A percentile compares a stretch with the other conserved stretches of the same genome.
Evolutionary conservation across 2,888 invertebrate species (phyloP).

Genomic region (Caenorhabditis uteleia): DNA sequence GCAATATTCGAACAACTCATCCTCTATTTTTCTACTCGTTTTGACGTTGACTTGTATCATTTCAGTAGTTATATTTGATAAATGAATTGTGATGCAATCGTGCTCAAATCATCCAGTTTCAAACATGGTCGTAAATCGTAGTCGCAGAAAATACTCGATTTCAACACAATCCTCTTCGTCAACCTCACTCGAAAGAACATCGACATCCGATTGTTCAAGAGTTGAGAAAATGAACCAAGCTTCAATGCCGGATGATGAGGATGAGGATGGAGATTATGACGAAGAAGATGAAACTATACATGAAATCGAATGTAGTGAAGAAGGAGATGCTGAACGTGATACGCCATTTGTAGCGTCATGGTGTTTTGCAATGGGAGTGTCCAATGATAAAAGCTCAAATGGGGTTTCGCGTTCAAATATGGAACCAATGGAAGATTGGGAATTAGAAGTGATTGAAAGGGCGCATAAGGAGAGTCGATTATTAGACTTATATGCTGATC

Average conservation of each 20-base stretch:
- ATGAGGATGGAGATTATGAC: conserved; percentile 3
- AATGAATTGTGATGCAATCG: too few relatives aligned
- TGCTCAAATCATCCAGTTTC: too few relatives aligned
- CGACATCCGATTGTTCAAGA: conserved; percentile 11
- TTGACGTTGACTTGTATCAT: too few relatives aligned
- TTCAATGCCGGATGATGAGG: conserved; percentile 5
- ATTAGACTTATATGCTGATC: conserved; percentile 43
- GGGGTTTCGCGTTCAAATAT: conserved; percentile 17
- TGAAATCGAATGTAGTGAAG: too few relatives aligned
- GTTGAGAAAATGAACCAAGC: neutral
- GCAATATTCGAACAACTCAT: too few relatives aligned
- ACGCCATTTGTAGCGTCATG: neutral
- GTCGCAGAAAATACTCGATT: conserved; percentile 6
- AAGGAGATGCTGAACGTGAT: conserved; percentile 4
- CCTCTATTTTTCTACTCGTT: too few relatives aligned
- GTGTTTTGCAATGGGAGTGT: neutral
- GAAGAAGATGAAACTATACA: neutral
- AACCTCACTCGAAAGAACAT: conserved; percentile 18
- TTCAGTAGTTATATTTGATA: too few relatives aligned
- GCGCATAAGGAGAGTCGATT: conserved; percentile 42
- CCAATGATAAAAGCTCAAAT: neutral
- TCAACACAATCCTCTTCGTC: conserved; percentile 22
- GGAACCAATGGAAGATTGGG: conserved; percentile 41
- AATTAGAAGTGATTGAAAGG: conserved; percentile 42
- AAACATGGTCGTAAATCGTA: too few relatives aligned